phyloP scores from a whole-genome alignment of 2,888 invertebrate genomes.

The Rugalucina vietnamica region DNA sequence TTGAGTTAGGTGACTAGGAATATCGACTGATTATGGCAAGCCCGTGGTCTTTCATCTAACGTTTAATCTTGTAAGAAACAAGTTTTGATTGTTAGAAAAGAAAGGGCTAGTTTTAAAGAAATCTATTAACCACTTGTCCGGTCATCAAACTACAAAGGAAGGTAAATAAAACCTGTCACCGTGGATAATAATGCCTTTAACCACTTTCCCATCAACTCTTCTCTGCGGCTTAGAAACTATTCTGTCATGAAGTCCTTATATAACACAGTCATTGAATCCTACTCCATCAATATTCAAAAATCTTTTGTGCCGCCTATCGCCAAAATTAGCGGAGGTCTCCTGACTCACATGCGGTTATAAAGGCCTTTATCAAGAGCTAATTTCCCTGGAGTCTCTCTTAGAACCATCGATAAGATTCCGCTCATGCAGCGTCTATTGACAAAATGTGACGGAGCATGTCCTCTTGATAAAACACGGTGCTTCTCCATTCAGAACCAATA shows the following conservation, averaged over 20 bases:
- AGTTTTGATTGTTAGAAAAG: too few species aligned
- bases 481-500: constrained; percentile 54
- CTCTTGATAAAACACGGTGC: constrained; percentile 48
- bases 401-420: background rate
- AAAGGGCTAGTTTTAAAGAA: too few species aligned
- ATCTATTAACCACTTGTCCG: too few species aligned
- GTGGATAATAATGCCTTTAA: too few species aligned
- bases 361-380: background rate
- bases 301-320: background rate
- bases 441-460: constrained; percentile 38
- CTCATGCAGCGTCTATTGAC: constrained; percentile 30
- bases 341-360: background rate
- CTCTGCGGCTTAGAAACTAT: too few species aligned
- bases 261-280: background rate
- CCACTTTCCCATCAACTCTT: too few species aligned
- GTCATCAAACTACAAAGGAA: too few species aligned
- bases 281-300: background rate
- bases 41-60: too few species aligned
- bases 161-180: too few species aligned
- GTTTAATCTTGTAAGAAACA: too few species aligned
- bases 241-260: background rate
- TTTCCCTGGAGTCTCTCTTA: background rate
- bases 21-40: too few species aligned
- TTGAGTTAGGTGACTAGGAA: too few species aligned
- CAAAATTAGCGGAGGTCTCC: background rate